phyloP scores from a whole-genome alignment of 2,797 vertebrate species.

The Poeciliopsis turneri region DNA sequence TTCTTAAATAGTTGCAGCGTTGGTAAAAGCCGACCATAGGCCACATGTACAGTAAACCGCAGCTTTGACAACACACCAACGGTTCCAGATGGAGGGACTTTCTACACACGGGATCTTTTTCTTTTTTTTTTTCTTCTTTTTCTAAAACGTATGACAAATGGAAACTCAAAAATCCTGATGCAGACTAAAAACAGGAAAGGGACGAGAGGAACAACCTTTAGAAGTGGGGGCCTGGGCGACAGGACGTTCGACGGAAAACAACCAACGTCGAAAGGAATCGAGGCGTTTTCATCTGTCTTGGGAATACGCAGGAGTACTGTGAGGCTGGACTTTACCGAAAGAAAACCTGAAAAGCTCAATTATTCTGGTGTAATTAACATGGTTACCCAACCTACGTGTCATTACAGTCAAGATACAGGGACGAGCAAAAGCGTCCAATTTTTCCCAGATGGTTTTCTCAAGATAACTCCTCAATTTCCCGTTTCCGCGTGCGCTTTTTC shows the following conservation, averaged over 20 bases:
- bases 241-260: conserved; percentile 12
- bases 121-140: background rate
- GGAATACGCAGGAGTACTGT: background rate
- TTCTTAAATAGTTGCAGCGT: background rate
- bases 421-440: no score
- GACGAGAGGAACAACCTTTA: conserved; percentile 31
- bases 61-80: conserved; percentile 3
- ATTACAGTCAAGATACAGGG: background rate
- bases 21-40: background rate
- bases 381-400: background rate
- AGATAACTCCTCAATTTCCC: no score
- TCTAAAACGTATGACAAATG: background rate
- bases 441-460: no score
- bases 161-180: conserved; percentile 17
- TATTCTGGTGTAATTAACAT: background rate
- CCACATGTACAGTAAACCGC: background rate
- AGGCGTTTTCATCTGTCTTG: background rate
- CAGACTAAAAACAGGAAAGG: conserved; percentile 45
- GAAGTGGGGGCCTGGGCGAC: background rate
- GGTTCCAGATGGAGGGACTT: background rate
- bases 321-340: background rate
- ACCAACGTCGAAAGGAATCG: background rate
- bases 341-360: background rate
- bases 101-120: background rate
- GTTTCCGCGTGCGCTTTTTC: no score